phyloP scores from a whole-genome alignment of 1,140 invertebrate genomes.

The Frieseomelitta varia region DNA sequence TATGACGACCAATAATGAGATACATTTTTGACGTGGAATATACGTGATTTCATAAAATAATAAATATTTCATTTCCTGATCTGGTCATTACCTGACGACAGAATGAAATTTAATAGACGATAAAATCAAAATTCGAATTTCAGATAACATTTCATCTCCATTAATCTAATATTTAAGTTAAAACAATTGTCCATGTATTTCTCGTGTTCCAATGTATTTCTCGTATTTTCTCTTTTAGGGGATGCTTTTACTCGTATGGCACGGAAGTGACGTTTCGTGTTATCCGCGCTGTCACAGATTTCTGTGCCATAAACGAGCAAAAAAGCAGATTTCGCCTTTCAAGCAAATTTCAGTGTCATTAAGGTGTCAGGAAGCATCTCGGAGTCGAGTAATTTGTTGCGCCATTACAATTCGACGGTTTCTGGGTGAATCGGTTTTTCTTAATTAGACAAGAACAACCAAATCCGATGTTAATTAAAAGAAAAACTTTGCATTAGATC shows the following conservation, averaged over 20 bases:
- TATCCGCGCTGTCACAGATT: background rate
- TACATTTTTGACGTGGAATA: too few species aligned
- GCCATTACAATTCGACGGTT: background rate
- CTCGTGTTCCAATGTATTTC: background rate
- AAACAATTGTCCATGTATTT: background rate
- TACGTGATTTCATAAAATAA: too few species aligned
- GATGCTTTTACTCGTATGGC: background rate
- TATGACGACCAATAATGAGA: too few species aligned
- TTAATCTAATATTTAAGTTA: background rate
- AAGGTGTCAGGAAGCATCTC: background rate
- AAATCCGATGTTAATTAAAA: conserved; percentile 23
- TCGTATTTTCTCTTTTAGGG: background rate
- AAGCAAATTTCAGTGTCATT: background rate
- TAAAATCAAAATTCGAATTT: too few species aligned
- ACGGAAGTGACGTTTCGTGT: background rate
- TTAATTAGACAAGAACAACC: conserved; percentile 10
- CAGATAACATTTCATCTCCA: background rate
- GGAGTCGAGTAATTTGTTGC: conserved; percentile 1
- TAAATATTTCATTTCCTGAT: too few species aligned
- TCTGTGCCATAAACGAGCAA: conserved; percentile 1
- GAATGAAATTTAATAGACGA: too few species aligned
- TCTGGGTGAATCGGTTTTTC: background rate
- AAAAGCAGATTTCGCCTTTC: background rate
- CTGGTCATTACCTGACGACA: too few species aligned
- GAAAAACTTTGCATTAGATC: background rate